phyloP scores from a whole-genome alignment of 2,797 vertebrate genomes.

The Chelmon rostratus region DNA sequence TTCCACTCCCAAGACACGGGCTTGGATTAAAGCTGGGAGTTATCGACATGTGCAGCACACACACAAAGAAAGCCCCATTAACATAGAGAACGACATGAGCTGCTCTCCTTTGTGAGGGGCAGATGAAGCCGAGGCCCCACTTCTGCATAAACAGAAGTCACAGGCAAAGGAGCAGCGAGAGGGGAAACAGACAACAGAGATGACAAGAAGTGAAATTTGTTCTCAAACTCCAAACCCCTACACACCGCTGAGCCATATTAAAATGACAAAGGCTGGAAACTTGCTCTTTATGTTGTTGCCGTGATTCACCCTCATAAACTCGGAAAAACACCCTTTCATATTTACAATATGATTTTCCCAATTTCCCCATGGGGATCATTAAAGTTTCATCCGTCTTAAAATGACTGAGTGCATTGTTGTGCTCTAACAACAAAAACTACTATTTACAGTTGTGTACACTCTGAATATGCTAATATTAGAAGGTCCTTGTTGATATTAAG shows the following conservation, averaged over 20 bases:
- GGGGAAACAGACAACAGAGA: constrained; percentile 56
- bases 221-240: constrained; percentile 56
- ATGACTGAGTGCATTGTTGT: constrained; percentile 49
- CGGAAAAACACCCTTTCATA: constrained; percentile 70
- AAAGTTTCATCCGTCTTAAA: constrained; percentile 66
- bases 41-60: constrained; percentile 67
- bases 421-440: constrained; percentile 56
- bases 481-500: constrained; percentile 56
- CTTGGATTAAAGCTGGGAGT: constrained; percentile 79
- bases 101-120: constrained; percentile 69
- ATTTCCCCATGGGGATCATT: constrained; percentile 62
- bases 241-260: constrained; percentile 53
- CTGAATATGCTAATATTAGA: constrained; percentile 35
- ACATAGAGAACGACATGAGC: constrained; percentile 78
- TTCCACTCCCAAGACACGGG: constrained; percentile 71
- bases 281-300: constrained; percentile 67
- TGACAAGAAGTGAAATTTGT: constrained; percentile 63
- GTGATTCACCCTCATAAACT: constrained; percentile 61
- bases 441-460: constrained; percentile 58
- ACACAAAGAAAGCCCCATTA: constrained; percentile 76
- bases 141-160: constrained; percentile 80
- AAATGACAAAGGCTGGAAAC: constrained; percentile 77
- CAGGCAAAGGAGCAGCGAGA: constrained; percentile 39
- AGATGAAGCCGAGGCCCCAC: constrained; percentile 52
- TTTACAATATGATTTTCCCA: constrained; percentile 55